Conservation (phyloP, 2,797 vertebrate genomes). For the Botia kubotai region DNA sequence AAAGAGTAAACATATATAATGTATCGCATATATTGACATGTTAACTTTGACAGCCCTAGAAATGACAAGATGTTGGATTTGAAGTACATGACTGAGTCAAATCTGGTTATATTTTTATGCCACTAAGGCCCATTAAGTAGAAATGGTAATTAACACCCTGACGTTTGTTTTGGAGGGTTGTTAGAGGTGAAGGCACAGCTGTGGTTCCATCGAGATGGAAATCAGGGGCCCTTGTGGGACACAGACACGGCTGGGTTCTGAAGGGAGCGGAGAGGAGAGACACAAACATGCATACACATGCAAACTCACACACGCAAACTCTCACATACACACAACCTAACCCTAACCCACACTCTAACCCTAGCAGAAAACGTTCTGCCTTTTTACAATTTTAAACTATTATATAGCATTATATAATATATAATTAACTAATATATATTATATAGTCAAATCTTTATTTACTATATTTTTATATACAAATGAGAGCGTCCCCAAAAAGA, state of each 20-base stretch:
- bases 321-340: too few species aligned
- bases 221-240: conserved; percentile 49
- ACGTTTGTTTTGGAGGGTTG: conserved; percentile 53
- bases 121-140: conserved; percentile 30
- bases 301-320: neutral
- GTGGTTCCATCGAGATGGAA: conserved; percentile 45
- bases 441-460: too few species aligned
- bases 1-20: neutral
- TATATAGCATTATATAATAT: too few species aligned
- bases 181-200: conserved; percentile 47
- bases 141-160: conserved; percentile 49
- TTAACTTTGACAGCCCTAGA: neutral
- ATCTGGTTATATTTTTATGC: conserved; percentile 12
- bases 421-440: too few species aligned
- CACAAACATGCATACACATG: conserved; percentile 26
- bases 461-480: too few species aligned
- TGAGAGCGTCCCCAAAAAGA: too few species aligned
- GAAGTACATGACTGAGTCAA: conserved; percentile 22
- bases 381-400: too few species aligned
- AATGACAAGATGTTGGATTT: conserved; percentile 12
- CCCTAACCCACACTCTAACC: too few species aligned
- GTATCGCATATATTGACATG: neutral
- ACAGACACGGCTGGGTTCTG: conserved; percentile 47
- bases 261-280: conserved; percentile 50
- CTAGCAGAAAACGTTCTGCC: too few species aligned